These are phyloP conservation scores for Punctoribates punctum DNA, from an alignment of 2,888 invertebrate species.

Conservation along the genomic window DNA sequence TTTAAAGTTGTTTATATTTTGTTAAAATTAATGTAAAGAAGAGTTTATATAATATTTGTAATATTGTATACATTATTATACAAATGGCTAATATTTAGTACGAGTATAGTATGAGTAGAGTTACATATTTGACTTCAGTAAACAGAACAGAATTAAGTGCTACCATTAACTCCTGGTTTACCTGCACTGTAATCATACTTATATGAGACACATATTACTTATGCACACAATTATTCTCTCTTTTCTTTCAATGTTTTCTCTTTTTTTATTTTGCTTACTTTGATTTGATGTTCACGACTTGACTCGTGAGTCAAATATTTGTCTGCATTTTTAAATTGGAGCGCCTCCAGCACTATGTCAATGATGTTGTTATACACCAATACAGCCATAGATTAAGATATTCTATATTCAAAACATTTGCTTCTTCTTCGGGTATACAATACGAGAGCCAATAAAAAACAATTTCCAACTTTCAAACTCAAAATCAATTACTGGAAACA, in stretches of 20 bases:
- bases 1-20: constrained; percentile 8
- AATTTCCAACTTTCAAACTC: no score
- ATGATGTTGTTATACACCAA: constrained; percentile 1
- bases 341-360: constrained; percentile 20
- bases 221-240: constrained; percentile 19
- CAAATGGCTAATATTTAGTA: background rate
- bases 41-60: background rate
- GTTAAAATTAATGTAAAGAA: background rate
- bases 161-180: constrained; percentile 9
- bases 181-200: background rate
- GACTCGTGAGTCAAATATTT: constrained; percentile 17
- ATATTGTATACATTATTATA: background rate
- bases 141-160: constrained; percentile 9
- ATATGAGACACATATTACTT: constrained; percentile 19
- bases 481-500: no score
- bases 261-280: constrained; percentile 21
- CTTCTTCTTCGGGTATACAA: no score
- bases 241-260: constrained; percentile 18
- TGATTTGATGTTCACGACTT: background rate
- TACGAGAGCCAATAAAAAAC: no score
- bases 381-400: no score
- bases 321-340: constrained; percentile 19
- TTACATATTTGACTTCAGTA: constrained; percentile 7
- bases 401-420: no score
- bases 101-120: background rate